Evolutionary conservation across 2,113 vertebrate genomes (phyloP).

Genomic region (Muntiacus muntjak): DNA sequence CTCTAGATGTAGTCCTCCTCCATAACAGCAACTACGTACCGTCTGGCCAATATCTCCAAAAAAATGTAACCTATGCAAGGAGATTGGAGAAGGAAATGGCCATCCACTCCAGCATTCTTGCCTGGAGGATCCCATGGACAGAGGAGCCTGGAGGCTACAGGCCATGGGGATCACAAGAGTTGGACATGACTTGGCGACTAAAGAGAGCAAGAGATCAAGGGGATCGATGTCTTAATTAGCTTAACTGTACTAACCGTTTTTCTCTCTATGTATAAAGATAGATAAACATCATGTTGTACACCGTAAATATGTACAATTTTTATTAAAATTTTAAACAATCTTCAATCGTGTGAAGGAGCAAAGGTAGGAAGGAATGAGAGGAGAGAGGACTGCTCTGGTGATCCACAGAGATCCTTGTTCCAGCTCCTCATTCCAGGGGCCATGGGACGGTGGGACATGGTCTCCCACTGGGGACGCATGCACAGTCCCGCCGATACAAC

Average conservation of each 20-base stretch:
- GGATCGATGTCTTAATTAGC: neutral
- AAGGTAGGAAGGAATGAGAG: neutral
- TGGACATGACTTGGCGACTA: neutral
- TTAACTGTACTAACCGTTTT: neutral
- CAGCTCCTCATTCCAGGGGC: neutral
- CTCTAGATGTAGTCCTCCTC: neutral
- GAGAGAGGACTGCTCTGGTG: neutral
- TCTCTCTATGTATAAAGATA: accelerated
- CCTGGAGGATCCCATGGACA: neutral
- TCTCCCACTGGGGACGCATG: neutral
- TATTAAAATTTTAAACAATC: neutral
- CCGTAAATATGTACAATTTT: neutral
- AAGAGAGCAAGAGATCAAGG: neutral
- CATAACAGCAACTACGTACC: neutral
- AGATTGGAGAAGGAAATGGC: neutral
- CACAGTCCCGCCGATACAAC: neutral
- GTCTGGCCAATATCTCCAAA: neutral
- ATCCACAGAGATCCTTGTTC: neutral
- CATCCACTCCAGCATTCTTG: neutral
- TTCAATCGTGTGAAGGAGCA: neutral
- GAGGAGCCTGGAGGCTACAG: neutral
- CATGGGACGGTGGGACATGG: neutral
- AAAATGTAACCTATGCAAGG: neutral
- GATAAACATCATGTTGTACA: neutral
- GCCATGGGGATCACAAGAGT: neutral